Evolutionary conservation across 2,113 vertebrate genomes (phyloP), one percentile per base, ranked within the genome.

Genomic region (Turdus rufiventris): DNA sequence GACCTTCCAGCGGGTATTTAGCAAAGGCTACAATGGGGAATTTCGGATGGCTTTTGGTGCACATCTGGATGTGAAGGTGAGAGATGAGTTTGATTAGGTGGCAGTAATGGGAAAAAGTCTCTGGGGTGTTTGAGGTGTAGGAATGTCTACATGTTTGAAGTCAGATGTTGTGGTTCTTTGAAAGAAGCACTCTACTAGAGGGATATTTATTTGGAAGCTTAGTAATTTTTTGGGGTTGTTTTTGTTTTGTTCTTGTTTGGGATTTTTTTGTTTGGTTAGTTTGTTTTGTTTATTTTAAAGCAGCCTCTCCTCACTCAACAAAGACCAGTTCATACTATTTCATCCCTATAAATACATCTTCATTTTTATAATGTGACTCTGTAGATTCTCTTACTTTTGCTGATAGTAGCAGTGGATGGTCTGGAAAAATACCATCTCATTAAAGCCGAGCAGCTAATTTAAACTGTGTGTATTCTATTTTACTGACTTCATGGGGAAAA

Each of bases 1-100:
- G 98, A 99, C 99, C n/a, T 99, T 99, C 97, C 99, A 99, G 96
- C 98, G 99, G 71, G 98, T 99, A 53, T 99, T 99, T 73, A 99
- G 96, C 94, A 99, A 99, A 97, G 99, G 99, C 95, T 98, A 98
- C 96, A 99, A 98, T 2, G 99, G 98, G 53, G 97, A 99, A 84
- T 99, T 99, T 97, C 98, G 98, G 91, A 99, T 99, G 99, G 99
- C 99, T 57, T 99, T 99, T 88, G 99, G 99, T 86, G 99, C 98
- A n/a, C 97, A 97, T 67, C 86, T 99, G 95, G 99, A 99, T 50
- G 98, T 99, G 81, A 99, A 99, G 99, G 99, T 99, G 96, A 92
- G 92, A 50, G 51, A 66, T 54, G 5, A 34, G 48, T 60, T 61
- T 80, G 9, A 31, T 0, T 85, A 47, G 31, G 14, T 83, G 34